These are phyloP conservation scores for Beris chalybata DNA, from an alignment of 2,888 invertebrate species.

Conservation along the genomic window DNA sequence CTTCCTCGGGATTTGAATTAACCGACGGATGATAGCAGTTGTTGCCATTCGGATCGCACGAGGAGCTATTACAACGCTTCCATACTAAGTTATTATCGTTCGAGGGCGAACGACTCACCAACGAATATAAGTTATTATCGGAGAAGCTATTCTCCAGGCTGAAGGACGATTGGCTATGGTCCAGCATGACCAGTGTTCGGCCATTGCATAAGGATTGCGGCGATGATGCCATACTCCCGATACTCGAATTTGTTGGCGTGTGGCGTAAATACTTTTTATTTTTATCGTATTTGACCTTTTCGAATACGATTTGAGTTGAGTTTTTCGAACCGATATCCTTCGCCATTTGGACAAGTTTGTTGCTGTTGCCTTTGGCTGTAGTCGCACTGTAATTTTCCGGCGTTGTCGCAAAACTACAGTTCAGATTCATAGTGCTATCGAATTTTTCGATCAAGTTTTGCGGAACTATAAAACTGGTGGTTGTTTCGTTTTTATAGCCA, in stretches of 20 bases:
- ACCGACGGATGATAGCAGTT: slow-evolving; percentile 23
- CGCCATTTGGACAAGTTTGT: too few species aligned
- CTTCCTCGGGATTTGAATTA: slow-evolving; percentile 19
- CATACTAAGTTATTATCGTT: slow-evolving; percentile 2
- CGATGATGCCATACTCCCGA: slow-evolving; percentile 44
- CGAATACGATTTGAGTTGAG: slow-evolving; percentile 46
- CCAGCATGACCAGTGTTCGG: slow-evolving; percentile 5
- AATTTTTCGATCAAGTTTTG: slow-evolving; percentile 32
- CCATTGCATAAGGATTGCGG: slow-evolving; percentile 31
- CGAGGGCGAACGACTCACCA: slow-evolving; percentile 16
- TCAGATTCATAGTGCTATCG: slow-evolving; percentile 28
- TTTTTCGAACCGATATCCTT: not conserved
- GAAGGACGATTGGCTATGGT: slow-evolving; percentile 24
- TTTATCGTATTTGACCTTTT: slow-evolving; percentile 51
- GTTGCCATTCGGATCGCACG: slow-evolving; percentile 19
- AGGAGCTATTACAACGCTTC: slow-evolving; percentile 10
- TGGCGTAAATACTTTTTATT: slow-evolving; percentile 53
- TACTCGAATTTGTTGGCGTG: slow-evolving; percentile 52
- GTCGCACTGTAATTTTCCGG: not conserved
- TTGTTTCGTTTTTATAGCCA: slow-evolving; percentile 20
- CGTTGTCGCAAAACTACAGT: not conserved
- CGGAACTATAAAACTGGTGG: slow-evolving; percentile 35
- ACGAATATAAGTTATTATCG: slow-evolving; percentile 22
- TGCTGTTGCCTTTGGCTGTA: not conserved
- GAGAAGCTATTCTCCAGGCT: slow-evolving; percentile 32